These are phyloP conservation scores for Brachymystax lenok DNA, from an alignment of 2,797 vertebrate genomes.

Conservation along the genomic window DNA sequence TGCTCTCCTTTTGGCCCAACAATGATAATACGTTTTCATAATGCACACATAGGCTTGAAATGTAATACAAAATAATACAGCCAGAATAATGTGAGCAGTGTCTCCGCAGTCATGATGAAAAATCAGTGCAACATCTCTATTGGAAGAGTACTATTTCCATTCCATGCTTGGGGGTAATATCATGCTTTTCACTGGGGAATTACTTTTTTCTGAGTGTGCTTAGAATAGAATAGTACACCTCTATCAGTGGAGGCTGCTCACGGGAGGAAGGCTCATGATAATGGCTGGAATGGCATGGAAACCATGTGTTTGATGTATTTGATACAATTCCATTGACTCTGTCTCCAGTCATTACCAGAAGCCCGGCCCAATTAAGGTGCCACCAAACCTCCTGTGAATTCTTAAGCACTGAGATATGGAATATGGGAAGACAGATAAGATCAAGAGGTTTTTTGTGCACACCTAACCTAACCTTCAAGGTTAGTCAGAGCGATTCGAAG, in stretches of 20 bases:
- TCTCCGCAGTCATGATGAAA: background rate
- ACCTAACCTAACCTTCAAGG: background rate
- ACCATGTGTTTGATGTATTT: too few species aligned
- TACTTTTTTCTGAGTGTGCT: background rate
- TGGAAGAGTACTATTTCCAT: background rate
- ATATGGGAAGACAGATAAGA: background rate
- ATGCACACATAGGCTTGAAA: background rate
- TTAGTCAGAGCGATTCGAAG: background rate
- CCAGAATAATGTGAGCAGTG: background rate
- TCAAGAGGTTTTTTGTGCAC: background rate
- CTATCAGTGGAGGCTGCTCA: background rate
- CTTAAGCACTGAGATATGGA: background rate
- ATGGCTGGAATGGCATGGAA: too few species aligned
- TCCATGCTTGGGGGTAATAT: background rate
- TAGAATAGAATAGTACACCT: background rate
- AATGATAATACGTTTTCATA: background rate
- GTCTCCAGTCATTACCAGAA: too few species aligned
- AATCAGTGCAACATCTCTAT: background rate
- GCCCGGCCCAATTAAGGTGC: too few species aligned
- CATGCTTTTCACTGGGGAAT: background rate
- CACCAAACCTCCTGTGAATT: too few species aligned
- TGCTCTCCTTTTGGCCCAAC: background rate
- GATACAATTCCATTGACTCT: too few species aligned
- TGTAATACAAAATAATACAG: background rate
- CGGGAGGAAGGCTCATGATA: too few species aligned